Evolutionary conservation across 2,888 invertebrate species (phyloP), one percentile per base, ranked within the genome.

Genomic region (Philopedon plagiatum): DNA sequence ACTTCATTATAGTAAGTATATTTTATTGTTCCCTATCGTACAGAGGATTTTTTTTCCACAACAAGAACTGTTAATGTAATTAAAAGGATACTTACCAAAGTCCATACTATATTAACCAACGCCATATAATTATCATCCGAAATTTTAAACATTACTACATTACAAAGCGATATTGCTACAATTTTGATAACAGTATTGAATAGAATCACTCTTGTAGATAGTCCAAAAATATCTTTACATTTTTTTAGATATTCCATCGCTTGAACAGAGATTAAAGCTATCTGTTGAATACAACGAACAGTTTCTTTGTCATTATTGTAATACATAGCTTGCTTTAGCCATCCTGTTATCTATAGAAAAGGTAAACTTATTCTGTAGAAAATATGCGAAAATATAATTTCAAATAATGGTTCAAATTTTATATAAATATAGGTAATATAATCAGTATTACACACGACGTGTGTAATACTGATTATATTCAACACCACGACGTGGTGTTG

Each of bases 261-360:
- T 26, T 41, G 21, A 11, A 58, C 49, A 26, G 58, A 34, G 1
- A 37, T 13, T 4, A 56, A 39, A 21, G 41, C 56, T 15, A 54
- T 54, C 2, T 68, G 13, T 11, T 5, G 9, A 32, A 68, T 62
- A 9, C 11, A 7, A 9, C n/a, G 11, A n/a, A 54, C 61, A 54
- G 29, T 62, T 54, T 62, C 44, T 11, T 15, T 13, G n/a, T 32
- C 29, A 56, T 61, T 68, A 13, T 49, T 58, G 32, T 37, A 58
- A 7, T 58, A 1, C 21, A 67, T 9, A 9, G 67, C 34, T 34
- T 60, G 49, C 34, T 60, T 67, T 29, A 67, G 58, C 67, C 67
- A 67, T 2, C 67, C 67, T 3, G 51, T 46, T 34, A 57, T 32
- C 65, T 65, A 4, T 5, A 18, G 1, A 18, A 41, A 15, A 39